A percentile compares a stretch with the other conserved stretches of the same genome.
These are phyloP conservation scores for Leptinotarsa texana DNA, from an alignment of 1,140 invertebrate genomes.

Conservation along the genomic window DNA sequence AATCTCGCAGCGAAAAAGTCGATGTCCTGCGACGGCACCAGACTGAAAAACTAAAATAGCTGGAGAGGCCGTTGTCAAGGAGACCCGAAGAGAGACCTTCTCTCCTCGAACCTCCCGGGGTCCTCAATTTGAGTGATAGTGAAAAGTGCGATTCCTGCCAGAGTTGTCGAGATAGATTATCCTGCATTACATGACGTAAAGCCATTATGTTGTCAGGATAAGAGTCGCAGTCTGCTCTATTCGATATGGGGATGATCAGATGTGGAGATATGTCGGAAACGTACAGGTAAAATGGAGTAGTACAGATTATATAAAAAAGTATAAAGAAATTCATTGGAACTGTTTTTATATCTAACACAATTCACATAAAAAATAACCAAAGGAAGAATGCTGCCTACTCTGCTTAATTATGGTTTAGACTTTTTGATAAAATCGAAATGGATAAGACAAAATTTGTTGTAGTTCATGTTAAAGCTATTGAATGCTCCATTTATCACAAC, in stretches of 20 bases:
- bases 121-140: conserved; percentile 1
- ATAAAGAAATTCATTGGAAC: too few species aligned
- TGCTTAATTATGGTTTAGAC: too few species aligned
- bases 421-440: too few species aligned
- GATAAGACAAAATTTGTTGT: too few species aligned
- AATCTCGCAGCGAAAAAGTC: not conserved
- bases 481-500: too few species aligned
- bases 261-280: not conserved
- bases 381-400: too few species aligned
- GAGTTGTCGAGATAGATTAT: conserved; percentile 6
- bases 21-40: not conserved
- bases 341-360: too few species aligned
- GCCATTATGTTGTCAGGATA: not conserved
- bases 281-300: too few species aligned
- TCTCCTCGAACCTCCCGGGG: not conserved
- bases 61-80: not conserved
- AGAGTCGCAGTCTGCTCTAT: not conserved
- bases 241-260: not conserved
- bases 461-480: too few species aligned
- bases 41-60: not conserved
- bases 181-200: conserved; percentile 5
- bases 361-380: too few species aligned
- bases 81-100: not conserved
- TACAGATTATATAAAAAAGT: too few species aligned
- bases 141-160: conserved; percentile 2